A percentile compares a stretch with the other conserved stretches of the same genome.
These are phyloP conservation scores for Cosmorhoe ocellata DNA, from an alignment of 2,888 invertebrate genomes.

Conservation along the genomic window DNA sequence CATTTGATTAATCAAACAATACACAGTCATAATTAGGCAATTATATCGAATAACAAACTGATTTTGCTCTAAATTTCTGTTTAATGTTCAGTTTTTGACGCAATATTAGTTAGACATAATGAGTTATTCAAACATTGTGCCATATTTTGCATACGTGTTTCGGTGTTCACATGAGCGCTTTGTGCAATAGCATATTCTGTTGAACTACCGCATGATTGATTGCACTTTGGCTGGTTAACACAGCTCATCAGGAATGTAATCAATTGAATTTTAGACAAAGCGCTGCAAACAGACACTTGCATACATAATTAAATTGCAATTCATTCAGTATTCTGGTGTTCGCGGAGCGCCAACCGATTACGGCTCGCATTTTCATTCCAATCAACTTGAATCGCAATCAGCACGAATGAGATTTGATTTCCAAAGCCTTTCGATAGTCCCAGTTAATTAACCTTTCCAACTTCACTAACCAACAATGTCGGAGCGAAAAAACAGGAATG, in stretches of 20 bases:
- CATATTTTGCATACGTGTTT: too few species aligned
- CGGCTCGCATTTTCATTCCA: slow-evolving; percentile 18
- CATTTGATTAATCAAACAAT: too few species aligned
- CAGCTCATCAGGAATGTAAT: slow-evolving; percentile 37
- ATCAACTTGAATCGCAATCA: slow-evolving; percentile 26
- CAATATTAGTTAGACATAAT: too few species aligned
- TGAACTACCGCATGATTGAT: not conserved
- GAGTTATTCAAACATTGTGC: too few species aligned
- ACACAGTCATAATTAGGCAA: too few species aligned
- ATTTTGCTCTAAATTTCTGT: too few species aligned
- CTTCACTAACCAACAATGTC: slow-evolving; percentile 14
- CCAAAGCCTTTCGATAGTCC: slow-evolving; percentile 18
- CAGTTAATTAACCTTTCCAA: slow-evolving; percentile 28
- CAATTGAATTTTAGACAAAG: slow-evolving; percentile 45
- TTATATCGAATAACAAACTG: too few species aligned
- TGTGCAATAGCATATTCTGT: not conserved
- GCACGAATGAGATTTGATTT: slow-evolving; percentile 21
- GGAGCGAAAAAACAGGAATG: slow-evolving; percentile 3
- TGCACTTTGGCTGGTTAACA: not conserved
- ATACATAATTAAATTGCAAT: slow-evolving; percentile 23
- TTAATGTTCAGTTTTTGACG: too few species aligned
- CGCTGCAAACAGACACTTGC: slow-evolving; percentile 26
- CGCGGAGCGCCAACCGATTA: slow-evolving; percentile 20
- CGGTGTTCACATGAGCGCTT: too few species aligned
- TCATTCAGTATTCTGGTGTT: slow-evolving; percentile 17